These are phyloP conservation scores for Sesamia nonagrioides DNA, from an alignment of 1,140 invertebrate genomes.

Conservation along the genomic window DNA sequence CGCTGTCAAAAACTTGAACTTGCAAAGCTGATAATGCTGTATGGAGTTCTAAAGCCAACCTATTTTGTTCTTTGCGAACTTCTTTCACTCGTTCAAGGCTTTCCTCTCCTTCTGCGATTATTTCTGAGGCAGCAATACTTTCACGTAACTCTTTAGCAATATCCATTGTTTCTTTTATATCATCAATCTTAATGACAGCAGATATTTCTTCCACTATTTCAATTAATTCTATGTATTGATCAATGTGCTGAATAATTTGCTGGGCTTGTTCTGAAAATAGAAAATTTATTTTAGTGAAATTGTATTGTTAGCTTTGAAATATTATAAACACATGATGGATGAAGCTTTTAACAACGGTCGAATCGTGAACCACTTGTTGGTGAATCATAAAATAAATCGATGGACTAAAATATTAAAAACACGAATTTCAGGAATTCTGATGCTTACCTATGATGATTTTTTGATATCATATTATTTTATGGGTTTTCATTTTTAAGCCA, in stretches of 20 bases:
- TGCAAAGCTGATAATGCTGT: conserved; percentile 64
- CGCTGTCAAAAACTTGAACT: conserved; percentile 62
- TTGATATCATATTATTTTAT: not conserved
- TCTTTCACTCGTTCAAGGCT: conserved; percentile 39
- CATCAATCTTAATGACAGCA: conserved; percentile 65
- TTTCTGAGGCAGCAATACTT: conserved; percentile 55
- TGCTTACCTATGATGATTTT: not conserved
- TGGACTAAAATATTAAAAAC: not conserved
- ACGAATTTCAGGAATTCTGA: not conserved
- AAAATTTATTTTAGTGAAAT: not conserved
- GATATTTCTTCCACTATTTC: conserved; percentile 74
- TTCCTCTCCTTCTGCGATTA: conserved; percentile 33
- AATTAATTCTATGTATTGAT: conserved; percentile 73
- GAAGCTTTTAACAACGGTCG: not conserved
- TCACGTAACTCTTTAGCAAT: conserved; percentile 70
- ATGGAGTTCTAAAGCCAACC: conserved; percentile 65
- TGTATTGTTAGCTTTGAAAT: not conserved
- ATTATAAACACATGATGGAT: not conserved
- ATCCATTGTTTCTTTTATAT: conserved; percentile 64
- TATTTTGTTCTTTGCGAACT: conserved; percentile 55
- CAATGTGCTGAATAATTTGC: conserved; percentile 70
- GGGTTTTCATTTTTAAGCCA: not conserved
- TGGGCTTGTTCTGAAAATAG: conserved; percentile 59
- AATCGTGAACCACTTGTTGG: too few species aligned
- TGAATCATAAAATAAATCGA: not conserved